Evolutionary conservation across 2,888 invertebrate genomes (phyloP).

Genomic region (Pterostichus niger): DNA sequence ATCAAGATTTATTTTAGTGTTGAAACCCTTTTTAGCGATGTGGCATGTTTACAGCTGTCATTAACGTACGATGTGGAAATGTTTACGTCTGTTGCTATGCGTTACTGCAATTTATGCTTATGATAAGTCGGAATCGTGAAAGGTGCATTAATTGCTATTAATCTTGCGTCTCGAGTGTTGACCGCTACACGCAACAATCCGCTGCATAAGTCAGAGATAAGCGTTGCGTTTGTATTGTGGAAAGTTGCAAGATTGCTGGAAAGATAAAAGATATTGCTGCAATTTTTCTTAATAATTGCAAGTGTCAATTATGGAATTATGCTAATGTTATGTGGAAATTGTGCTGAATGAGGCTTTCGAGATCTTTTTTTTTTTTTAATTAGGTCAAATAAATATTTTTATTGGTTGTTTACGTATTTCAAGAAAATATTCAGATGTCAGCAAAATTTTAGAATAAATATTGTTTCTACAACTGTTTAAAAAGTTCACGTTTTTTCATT

Average conservation of each 20-base stretch:
- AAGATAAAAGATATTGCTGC: neutral
- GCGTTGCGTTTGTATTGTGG: constrained; percentile 2
- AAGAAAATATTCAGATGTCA: no score
- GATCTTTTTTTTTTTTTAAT: no score
- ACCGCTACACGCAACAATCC: constrained; percentile 24
- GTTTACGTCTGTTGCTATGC: constrained; percentile 40
- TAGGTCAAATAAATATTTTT: no score
- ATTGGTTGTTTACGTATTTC: no score
- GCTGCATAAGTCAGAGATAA: constrained; percentile 3
- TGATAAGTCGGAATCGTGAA: constrained; percentile 57
- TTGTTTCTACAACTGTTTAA: no score
- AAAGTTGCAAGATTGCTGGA: constrained; percentile 39
- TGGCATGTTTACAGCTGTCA: constrained; percentile 41
- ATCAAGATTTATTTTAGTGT: constrained; percentile 25
- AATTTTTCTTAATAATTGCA: constrained; percentile 40
- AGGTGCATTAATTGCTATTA: constrained; percentile 58
- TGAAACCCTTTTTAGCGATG: constrained; percentile 45
- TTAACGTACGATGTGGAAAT: constrained; percentile 52
- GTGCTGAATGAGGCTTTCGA: neutral
- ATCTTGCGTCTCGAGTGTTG: constrained; percentile 30
- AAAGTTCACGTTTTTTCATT: no score
- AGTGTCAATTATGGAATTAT: constrained; percentile 49
- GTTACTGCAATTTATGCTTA: constrained; percentile 50
- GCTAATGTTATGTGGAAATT: constrained; percentile 3
- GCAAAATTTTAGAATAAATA: no score